phyloP scores from a whole-genome alignment of 2,113 vertebrate species.

The Xerus inauris region DNA sequence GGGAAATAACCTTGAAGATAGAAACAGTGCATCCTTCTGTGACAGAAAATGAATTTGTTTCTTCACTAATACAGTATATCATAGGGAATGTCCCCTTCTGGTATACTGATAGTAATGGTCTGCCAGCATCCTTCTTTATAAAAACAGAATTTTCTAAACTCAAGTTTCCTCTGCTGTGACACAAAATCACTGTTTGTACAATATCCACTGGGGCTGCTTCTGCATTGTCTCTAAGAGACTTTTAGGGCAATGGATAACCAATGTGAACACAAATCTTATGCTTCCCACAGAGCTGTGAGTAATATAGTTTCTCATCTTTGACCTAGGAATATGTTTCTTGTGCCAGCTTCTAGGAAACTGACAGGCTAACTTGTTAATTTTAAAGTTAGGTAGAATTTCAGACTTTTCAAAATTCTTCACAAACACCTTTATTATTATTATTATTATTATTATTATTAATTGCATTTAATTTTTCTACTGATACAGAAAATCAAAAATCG shows the following conservation, averaged over 20 bases:
- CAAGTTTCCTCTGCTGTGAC: neutral
- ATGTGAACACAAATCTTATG: neutral
- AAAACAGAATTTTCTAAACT: slow-evolving; percentile 18
- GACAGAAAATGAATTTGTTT: slow-evolving; percentile 31
- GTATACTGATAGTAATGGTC: neutral
- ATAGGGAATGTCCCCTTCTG: slow-evolving; percentile 9
- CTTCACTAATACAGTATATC: neutral
- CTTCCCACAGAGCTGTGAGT: neutral
- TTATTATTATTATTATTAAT: neutral
- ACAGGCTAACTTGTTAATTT: neutral
- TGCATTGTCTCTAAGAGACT: neutral
- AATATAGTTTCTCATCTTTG: neutral
- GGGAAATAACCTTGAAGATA: neutral
- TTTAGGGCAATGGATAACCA: neutral
- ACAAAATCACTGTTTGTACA: neutral
- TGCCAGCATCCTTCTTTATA: neutral
- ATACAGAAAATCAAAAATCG: neutral
- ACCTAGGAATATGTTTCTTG: neutral
- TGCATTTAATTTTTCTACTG: neutral
- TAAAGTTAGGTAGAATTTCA: neutral
- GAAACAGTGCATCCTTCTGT: neutral
- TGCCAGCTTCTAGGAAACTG: neutral
- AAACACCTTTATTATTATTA: neutral
- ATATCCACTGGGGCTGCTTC: neutral
- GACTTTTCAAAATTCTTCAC: neutral